phyloP scores from a whole-genome alignment of 1,140 invertebrate genomes.

The Sycophaga agraensis region DNA sequence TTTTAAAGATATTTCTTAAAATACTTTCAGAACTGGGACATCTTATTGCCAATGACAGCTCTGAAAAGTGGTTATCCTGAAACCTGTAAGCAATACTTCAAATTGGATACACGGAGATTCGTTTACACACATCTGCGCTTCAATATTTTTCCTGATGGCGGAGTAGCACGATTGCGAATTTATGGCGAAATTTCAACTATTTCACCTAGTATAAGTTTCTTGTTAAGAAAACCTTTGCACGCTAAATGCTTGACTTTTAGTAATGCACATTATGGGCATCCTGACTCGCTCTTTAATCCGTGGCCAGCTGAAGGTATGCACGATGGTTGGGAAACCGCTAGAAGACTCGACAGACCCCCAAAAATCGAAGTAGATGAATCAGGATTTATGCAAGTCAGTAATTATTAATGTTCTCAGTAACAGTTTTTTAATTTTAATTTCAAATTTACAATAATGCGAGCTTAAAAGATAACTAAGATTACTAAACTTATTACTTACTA shows the following conservation, averaged over 20 bases:
- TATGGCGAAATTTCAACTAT: constrained; percentile 55
- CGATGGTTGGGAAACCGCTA: constrained; percentile 71
- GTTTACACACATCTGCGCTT: constrained; percentile 63
- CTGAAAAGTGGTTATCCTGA: constrained; percentile 62
- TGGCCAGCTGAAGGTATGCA: constrained; percentile 60
- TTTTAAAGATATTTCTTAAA: no score
- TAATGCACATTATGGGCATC: constrained; percentile 69
- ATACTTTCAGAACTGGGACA: no score
- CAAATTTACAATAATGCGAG: no score
- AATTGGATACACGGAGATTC: constrained; percentile 39
- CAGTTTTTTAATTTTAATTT: no score
- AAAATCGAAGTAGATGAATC: constrained; percentile 60
- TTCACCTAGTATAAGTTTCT: background rate
- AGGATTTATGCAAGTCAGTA: constrained; percentile 61
- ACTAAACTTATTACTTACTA: no score
- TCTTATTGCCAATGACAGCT: constrained; percentile 60
- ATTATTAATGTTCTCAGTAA: no score
- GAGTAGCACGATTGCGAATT: constrained; percentile 65
- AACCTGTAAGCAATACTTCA: constrained; percentile 61
- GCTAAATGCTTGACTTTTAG: constrained; percentile 62
- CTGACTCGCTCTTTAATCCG: constrained; percentile 64
- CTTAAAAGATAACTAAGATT: no score
- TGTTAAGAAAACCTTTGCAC: constrained; percentile 33
- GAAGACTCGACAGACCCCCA: constrained; percentile 64
- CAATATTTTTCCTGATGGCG: constrained; percentile 70